These are phyloP conservation scores for Crocidura indochinensis DNA, from an alignment of 2,797 vertebrate genomes.

Conservation along the genomic window DNA sequence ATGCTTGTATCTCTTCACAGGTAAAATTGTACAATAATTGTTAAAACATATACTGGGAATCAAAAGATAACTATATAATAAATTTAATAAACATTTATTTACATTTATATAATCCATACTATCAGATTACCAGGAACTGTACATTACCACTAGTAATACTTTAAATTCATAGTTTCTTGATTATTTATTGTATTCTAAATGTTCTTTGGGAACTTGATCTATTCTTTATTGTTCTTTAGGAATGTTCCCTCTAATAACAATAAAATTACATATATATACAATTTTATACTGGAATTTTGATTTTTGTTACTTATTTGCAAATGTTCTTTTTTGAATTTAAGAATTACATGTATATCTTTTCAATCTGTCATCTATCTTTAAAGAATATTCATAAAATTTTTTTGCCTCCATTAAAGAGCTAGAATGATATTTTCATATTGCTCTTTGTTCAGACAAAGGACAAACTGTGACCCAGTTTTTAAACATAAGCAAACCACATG, in stretches of 20 bases:
- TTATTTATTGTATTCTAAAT: neutral
- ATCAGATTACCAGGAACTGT: neutral
- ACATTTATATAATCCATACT: no score
- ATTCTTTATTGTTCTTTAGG: neutral
- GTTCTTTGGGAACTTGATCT: neutral
- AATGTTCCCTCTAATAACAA: neutral
- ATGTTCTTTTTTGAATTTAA: conserved; percentile 46
- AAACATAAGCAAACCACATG: neutral
- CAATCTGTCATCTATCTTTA: neutral
- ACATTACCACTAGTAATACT: neutral
- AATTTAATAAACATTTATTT: no score
- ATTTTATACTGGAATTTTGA: neutral
- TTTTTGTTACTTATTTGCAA: neutral
- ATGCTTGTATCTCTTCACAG: neutral
- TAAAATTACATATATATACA: neutral
- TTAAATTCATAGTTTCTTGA: conserved; percentile 3
- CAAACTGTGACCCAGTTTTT: neutral
- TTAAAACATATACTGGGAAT: neutral
- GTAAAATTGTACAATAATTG: neutral
- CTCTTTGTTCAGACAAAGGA: neutral
- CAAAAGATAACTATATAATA: neutral
- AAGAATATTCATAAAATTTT: neutral
- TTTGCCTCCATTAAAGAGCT: neutral
- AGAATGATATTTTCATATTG: neutral
- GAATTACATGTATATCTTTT: neutral